Evolutionary conservation across 2,888 invertebrate genomes (phyloP).

Genomic region (Drosophila flavopinicola): DNA sequence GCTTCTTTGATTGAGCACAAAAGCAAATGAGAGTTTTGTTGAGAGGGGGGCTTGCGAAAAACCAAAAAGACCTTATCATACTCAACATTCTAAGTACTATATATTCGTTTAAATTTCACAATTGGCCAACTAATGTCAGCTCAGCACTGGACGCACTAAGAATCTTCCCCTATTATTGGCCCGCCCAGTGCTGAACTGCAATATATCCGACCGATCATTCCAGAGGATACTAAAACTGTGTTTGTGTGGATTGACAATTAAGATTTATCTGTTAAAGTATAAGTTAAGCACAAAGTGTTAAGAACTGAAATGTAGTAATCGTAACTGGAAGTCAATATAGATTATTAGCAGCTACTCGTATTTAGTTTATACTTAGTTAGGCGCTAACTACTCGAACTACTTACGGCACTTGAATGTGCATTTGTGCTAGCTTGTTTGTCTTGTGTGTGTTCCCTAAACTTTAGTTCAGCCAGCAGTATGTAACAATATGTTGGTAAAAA

Average conservation of each 20-base stretch:
- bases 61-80: constrained; percentile 52
- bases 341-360: constrained; percentile 46
- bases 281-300: constrained; percentile 36
- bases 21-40: constrained; percentile 77
- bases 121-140: constrained; percentile 17
- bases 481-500: constrained; percentile 50
- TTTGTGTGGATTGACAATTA: constrained; percentile 6
- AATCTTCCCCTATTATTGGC: constrained; percentile 83
- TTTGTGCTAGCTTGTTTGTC: constrained; percentile 40
- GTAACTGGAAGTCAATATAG: constrained; percentile 69
- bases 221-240: constrained; percentile 4
- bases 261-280: constrained; percentile 9
- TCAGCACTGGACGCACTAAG: constrained; percentile 64
- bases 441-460: constrained; percentile 60
- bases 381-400: constrained; percentile 37
- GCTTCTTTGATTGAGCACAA: constrained; percentile 84
- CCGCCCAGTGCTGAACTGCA: constrained; percentile 63
- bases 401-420: constrained; percentile 46
- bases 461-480: constrained; percentile 56
- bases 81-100: constrained; percentile 33
- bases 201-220: constrained; percentile 1
- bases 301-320: constrained; percentile 18
- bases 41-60: constrained; percentile 41
- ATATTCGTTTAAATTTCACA: constrained; percentile 24
- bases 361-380: constrained; percentile 28